Evolutionary conservation across 2,797 vertebrate genomes (phyloP).

Genomic region (Chiloscyllium punctatum): DNA sequence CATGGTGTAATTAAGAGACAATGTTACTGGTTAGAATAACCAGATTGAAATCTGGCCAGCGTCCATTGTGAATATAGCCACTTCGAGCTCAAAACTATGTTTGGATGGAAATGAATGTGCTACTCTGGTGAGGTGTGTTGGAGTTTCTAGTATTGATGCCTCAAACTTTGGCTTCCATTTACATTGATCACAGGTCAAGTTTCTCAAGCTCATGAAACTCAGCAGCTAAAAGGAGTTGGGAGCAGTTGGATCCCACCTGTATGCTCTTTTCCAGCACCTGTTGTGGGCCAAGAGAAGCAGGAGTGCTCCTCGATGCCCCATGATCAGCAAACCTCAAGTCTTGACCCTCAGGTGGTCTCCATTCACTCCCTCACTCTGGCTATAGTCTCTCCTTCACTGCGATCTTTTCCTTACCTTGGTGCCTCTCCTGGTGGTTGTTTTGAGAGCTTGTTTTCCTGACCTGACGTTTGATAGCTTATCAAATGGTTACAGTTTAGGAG

Average conservation of each 20-base stretch:
- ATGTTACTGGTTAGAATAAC: neutral
- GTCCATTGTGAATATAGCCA: neutral
- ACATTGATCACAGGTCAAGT: neutral
- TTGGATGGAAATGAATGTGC: neutral
- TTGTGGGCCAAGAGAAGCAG: neutral
- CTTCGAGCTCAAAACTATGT: neutral
- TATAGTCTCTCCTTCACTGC: neutral
- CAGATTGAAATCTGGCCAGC: neutral
- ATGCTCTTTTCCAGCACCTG: neutral
- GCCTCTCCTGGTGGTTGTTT: neutral
- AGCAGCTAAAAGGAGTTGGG: neutral
- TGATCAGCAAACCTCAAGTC: neutral
- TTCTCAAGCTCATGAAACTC: neutral
- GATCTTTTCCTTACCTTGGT: neutral
- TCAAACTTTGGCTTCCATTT: neutral
- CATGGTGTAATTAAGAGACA: neutral
- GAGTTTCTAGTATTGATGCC: neutral
- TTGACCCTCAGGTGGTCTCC: neutral
- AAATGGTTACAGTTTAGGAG: neutral
- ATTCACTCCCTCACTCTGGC: no score
- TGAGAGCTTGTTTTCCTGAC: neutral
- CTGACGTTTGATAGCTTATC: neutral
- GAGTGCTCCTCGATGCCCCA: neutral
- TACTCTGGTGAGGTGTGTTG: neutral
- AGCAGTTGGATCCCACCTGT: neutral